Evolutionary conservation across 2,113 vertebrate species (phyloP).

Genomic region (Bungarus multicinctus): DNA sequence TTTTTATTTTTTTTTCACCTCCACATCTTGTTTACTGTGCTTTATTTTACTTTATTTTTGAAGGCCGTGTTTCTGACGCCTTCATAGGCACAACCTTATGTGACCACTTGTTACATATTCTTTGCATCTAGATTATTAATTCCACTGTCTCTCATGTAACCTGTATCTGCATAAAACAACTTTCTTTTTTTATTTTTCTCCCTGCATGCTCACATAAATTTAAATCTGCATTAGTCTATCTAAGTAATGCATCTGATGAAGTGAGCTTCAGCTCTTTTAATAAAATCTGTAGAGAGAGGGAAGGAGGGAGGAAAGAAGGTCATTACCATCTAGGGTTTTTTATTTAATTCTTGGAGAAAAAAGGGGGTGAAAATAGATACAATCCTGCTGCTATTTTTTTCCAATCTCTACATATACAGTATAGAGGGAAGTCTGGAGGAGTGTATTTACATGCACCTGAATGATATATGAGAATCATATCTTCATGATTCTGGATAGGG

Average conservation of each 20-base stretch:
- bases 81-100: neutral
- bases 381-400: neutral
- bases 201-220: neutral
- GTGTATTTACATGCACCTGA: neutral
- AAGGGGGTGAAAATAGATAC: neutral
- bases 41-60: too few species aligned
- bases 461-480: neutral
- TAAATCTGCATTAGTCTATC: neutral
- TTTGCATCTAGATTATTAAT: neutral
- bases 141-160: neutral
- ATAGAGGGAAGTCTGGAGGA: neutral
- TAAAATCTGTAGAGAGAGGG: neutral
- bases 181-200: neutral
- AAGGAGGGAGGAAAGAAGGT: neutral
- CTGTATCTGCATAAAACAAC: neutral
- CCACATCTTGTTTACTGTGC: neutral
- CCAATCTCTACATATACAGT: neutral
- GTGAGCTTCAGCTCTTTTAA: neutral
- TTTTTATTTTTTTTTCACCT: neutral
- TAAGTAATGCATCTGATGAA: neutral
- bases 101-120: neutral
- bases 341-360: neutral
- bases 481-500: neutral
- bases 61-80: neutral
- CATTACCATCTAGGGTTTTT: neutral